A percentile compares a stretch with the other conserved stretches of the same genome.
Conservation (phyloP, 1,140 invertebrate genomes). For the Argopecten irradians region DNA sequence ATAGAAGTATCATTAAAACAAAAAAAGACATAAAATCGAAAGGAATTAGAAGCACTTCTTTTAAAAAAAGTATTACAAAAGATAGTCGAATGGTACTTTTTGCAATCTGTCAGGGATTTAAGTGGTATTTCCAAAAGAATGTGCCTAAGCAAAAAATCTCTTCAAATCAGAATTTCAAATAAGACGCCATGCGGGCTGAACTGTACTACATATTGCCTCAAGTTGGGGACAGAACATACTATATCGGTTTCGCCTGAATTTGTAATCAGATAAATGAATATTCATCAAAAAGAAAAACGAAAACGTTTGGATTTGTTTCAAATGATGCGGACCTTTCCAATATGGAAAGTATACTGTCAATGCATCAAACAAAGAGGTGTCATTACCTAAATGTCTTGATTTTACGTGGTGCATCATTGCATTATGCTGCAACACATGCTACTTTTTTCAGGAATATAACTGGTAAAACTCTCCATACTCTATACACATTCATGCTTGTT, state of each 20-base stretch:
- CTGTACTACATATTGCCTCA: neutral
- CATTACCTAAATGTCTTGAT: neutral
- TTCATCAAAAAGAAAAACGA: neutral
- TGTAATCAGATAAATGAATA: neutral
- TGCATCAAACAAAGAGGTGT: neutral
- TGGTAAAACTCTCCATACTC: too few relatives aligned
- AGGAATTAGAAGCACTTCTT: neutral
- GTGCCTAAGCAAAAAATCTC: neutral
- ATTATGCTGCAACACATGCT: too few relatives aligned
- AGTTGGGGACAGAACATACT: constrained; percentile 15
- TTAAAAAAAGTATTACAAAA: neutral
- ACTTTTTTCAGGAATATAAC: too few relatives aligned
- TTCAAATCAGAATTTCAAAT: neutral
- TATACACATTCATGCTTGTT: too few relatives aligned
- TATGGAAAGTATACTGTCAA: neutral
- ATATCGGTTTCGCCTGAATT: neutral
- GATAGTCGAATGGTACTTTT: neutral
- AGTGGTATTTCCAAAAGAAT: neutral
- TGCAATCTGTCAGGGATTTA: neutral
- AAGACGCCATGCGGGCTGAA: neutral
- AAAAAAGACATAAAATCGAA: constrained; percentile 18
- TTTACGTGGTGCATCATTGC: too few relatives aligned
- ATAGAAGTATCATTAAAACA: neutral
- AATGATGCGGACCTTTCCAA: neutral
- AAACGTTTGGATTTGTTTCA: neutral